phyloP scores from a whole-genome alignment of 1,140 invertebrate genomes.

The Brachionus rotundiformis region DNA sequence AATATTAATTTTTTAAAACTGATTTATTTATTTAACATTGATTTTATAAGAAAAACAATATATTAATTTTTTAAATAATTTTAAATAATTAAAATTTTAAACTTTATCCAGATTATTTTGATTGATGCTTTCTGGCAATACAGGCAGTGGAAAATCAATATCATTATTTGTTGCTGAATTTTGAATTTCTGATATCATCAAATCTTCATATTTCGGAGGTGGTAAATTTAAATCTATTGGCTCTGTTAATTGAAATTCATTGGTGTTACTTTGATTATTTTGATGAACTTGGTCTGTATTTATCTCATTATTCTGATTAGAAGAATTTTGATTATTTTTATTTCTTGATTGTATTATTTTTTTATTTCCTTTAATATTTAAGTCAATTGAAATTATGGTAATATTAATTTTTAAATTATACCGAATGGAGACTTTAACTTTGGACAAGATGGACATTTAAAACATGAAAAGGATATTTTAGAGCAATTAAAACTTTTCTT shows the following conservation, averaged over 20 bases:
- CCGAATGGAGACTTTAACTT: not conserved
- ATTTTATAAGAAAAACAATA: no score
- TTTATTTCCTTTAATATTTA: no score
- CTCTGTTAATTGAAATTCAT: not conserved
- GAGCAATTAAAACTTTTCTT: not conserved
- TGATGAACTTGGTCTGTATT: not conserved
- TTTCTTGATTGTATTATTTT: no score
- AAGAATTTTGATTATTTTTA: no score
- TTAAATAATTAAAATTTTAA: no score
- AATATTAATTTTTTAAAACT: no score
- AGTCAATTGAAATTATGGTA: no score
- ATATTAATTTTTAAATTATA: not conserved
- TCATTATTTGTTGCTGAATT: not conserved
- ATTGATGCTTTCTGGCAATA: not conserved
- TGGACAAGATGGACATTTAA: not conserved
- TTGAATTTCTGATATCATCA: not conserved
- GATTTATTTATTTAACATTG: no score
- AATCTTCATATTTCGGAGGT: constrained; percentile 7
- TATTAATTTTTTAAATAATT: no score
- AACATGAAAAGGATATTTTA: not conserved
- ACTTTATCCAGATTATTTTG: not conserved
- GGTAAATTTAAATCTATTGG: not conserved
- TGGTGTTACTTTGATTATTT: not conserved
- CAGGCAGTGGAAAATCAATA: constrained; percentile 19
- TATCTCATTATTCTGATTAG: no score